Evolutionary conservation across 2,888 invertebrate species (phyloP).

Genomic region (Anoncus sp.): DNA sequence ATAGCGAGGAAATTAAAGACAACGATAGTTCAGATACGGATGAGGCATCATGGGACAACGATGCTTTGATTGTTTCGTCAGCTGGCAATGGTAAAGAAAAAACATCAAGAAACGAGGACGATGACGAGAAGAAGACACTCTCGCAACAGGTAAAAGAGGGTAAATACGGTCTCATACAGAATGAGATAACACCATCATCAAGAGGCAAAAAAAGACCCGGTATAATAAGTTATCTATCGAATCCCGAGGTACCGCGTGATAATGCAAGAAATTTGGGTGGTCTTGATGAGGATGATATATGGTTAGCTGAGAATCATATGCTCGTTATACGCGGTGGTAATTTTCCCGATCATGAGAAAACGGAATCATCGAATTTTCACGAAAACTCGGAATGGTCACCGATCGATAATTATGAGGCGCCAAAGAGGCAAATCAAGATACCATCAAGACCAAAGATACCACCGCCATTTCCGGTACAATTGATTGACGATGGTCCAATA

Average conservation of each 20-base stretch:
- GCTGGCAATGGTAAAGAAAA: constrained; percentile 88
- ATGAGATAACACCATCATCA: constrained; percentile 91
- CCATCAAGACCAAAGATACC: constrained; percentile 93
- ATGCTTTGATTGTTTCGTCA: constrained; percentile 88
- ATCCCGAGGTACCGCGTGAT: constrained; percentile 92
- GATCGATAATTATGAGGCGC: constrained; percentile 93
- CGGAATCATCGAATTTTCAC: too few species aligned
- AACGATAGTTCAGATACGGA: constrained; percentile 66
- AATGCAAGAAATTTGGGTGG: constrained; percentile 92
- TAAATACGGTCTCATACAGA: constrained; percentile 94
- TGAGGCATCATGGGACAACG: constrained; percentile 83
- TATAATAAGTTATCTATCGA: constrained; percentile 91
- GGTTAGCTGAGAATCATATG: constrained; percentile 95
- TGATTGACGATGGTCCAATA: constrained; percentile 93
- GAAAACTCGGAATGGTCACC: constrained; percentile 87
- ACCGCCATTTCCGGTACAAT: constrained; percentile 97
- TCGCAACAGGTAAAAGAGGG: constrained; percentile 96
- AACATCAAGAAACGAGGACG: constrained; percentile 83
- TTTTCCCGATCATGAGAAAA: constrained; percentile 84
- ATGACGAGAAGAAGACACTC: constrained; percentile 92
- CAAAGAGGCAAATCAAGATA: constrained; percentile 93
- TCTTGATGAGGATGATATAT: constrained; percentile 93
- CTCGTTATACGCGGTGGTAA: constrained; percentile 92
- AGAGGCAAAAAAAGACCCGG: too few species aligned
- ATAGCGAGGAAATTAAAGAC: constrained; percentile 64